Base-by-base conservation (phyloP, 2,113 vertebrate species). In the Ceratotherium simum region DNA sequence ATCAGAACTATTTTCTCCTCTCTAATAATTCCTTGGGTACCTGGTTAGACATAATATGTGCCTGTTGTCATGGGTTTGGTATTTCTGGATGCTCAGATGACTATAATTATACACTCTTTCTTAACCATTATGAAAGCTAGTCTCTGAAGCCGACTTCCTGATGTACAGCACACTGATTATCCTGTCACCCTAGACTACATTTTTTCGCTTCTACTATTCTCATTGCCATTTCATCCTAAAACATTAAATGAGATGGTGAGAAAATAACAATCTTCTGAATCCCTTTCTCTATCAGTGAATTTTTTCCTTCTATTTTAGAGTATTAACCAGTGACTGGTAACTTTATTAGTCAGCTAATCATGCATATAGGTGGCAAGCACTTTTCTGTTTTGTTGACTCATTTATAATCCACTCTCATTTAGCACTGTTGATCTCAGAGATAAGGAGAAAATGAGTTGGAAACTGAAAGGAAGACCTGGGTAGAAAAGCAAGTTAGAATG, bases 221-320 rank as follows among this genome's bases (percentile, higher is more conserved):
- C 80, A 76, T 90, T 93, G 65, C 33, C 62, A 91, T 93, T 94
- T 82, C n/a, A 96, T 91, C 11, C 51, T 95, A 88, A 98, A 96
- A 89, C 46, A 88, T 95, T 96, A 96, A 96, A 91, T 96, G 88
- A 96, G 42, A 75, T 48, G 7, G 65, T 80, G 20, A 97, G 91
- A 95, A 97, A 96, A 95, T 92, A 80, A 3, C 87, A 69, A 65
- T 90, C 76, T 88, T 88, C 82, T 51, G 23, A 97, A 85, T 86
- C n/a, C 2, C 20, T 90, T 65, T 92, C 64, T 75, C 60, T 76
- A 62, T 17, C 21, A 1, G 11, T 67, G 27, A 90, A 67, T 65
- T 79, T n/a, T 95, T 93, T 87, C 31, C 60, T 96, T 96, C 36
- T 96, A 58, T 91, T 96, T 93, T 65, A 39, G 48, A 97, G 33